Conservation (phyloP, 2,888 invertebrate species). For the Ypsolopha scabrella region DNA sequence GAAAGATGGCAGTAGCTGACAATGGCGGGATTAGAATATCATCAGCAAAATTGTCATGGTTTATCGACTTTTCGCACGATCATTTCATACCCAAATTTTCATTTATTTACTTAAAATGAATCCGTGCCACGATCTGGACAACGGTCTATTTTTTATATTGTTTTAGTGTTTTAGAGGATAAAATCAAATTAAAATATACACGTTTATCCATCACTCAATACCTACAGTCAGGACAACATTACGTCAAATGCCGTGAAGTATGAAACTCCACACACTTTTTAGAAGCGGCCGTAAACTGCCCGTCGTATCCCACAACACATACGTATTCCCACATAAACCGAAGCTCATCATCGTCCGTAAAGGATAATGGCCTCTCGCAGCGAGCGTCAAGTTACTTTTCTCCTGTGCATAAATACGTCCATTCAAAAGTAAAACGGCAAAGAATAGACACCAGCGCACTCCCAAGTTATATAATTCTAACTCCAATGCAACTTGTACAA, state of each 20-base stretch:
- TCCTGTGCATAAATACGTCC: conserved; percentile 11
- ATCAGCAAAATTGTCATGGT: too few relatives aligned
- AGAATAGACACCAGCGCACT: conserved; percentile 3
- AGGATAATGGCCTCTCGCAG: conserved; percentile 17
- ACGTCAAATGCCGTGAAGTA: background rate
- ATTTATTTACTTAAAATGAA: too few relatives aligned
- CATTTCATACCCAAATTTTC: too few relatives aligned
- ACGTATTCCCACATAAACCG: background rate
- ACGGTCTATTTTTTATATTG: too few relatives aligned
- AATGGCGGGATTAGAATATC: too few relatives aligned
- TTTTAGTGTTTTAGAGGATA: too few relatives aligned
- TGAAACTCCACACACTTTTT: background rate
- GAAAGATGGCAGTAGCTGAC: too few relatives aligned
- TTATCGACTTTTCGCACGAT: too few relatives aligned
- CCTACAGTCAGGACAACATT: too few relatives aligned
- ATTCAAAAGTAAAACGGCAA: conserved; percentile 8
- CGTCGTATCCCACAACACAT: background rate
- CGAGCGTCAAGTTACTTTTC: conserved; percentile 13
- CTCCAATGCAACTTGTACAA: conserved; percentile 6
- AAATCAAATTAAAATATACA: too few relatives aligned
- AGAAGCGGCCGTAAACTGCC: background rate
- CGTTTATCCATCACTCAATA: too few relatives aligned
- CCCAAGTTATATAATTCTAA: conserved; percentile 5
- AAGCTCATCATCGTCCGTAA: conserved; percentile 8
- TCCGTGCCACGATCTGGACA: too few relatives aligned